Conservation (phyloP, 1,140 invertebrate species). For the Cydia strobilella region DNA sequence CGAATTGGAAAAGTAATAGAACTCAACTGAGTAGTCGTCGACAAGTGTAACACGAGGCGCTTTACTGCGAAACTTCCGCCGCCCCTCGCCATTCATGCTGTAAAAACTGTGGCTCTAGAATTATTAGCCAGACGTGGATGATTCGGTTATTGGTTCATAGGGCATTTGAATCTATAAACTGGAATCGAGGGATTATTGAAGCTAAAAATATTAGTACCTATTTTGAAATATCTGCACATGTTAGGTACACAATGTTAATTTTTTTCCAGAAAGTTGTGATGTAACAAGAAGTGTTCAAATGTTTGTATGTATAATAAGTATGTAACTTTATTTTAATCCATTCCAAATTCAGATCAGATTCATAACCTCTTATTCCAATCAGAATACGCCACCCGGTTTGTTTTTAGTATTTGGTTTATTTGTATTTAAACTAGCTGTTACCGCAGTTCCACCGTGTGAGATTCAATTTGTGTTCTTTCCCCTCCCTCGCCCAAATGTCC, state of each 20-base stretch:
- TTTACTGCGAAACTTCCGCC: slow-evolving; percentile 28
- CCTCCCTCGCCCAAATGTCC: no score
- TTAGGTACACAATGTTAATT: background rate
- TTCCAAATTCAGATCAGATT: no score
- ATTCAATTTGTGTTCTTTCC: no score
- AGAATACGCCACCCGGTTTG: no score
- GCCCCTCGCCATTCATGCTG: slow-evolving; percentile 3
- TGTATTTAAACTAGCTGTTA: no score
- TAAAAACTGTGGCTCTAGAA: slow-evolving; percentile 24
- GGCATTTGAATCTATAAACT: background rate
- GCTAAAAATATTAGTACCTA: background rate
- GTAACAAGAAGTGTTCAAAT: no score
- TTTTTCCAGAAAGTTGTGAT: background rate
- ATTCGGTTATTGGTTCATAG: slow-evolving; percentile 25
- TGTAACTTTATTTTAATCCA: no score
- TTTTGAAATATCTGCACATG: background rate
- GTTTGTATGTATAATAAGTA: no score
- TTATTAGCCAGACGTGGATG: slow-evolving; percentile 31
- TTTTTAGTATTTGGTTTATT: no score
- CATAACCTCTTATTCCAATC: no score
- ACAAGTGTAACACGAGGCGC: slow-evolving; percentile 28
- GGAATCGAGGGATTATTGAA: background rate
- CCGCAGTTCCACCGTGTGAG: no score
- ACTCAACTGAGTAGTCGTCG: slow-evolving; percentile 30
- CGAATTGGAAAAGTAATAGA: slow-evolving; percentile 32